Evolutionary conservation across 2,113 vertebrate species (phyloP).

Genomic region (Hydrolagus affinis): DNA sequence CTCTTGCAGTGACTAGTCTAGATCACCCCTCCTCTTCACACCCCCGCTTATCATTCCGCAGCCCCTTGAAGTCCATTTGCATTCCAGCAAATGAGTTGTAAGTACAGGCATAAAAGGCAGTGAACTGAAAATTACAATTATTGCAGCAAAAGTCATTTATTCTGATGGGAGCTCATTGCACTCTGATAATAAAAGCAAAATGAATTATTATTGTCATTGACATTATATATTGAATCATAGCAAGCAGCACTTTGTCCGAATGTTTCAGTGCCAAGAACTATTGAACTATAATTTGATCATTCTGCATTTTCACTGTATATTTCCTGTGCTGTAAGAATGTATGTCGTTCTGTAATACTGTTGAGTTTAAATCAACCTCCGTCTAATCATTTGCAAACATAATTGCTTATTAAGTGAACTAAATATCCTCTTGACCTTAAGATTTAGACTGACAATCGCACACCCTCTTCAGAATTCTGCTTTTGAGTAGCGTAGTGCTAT

Average conservation of each 20-base stretch:
- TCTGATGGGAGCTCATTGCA: not conserved
- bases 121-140: constrained; percentile 12
- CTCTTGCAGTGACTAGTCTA: no score
- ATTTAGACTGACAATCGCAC: no score
- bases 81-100: not conserved
- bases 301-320: not conserved
- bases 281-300: not conserved
- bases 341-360: not conserved
- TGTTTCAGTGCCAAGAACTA: not conserved
- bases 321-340: not conserved
- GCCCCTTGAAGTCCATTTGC: not conserved
- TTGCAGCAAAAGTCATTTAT: constrained; percentile 1
- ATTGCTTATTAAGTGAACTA: no score
- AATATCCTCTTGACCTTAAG: no score
- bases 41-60: not conserved
- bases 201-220: not conserved
- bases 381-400: not conserved
- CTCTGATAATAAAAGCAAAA: not conserved
- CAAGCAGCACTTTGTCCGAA: not conserved
- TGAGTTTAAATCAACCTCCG: not conserved
- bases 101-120: not conserved
- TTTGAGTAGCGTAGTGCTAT: no score
- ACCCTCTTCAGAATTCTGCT: no score
- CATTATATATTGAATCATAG: not conserved
- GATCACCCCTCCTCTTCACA: no score